Evolutionary conservation across 1,140 invertebrate genomes (phyloP), one percentile per base, ranked within the genome.

Genomic region (Pectinophora gossypiella): DNA sequence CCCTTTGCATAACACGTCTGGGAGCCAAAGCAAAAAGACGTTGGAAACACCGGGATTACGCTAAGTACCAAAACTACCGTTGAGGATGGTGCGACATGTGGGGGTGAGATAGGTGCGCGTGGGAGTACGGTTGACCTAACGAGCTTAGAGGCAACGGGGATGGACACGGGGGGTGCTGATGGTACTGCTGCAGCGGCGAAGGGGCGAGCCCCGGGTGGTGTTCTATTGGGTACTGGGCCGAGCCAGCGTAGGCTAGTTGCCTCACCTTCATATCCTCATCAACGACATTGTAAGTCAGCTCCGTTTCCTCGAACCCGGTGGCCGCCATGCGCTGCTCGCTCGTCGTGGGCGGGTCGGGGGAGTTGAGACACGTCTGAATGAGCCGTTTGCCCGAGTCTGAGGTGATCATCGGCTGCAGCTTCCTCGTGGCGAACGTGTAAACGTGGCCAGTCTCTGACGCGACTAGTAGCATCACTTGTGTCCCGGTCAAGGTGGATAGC

Each of bases 351-450:
- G 96, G 96, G 85, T 99, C 98, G 20, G 98, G 98, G 40, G 97
- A 98, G 88, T 99, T 99, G 19, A 99, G 91, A 88, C 99, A 99
- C 48, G 97, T 99, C 88, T 99, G 98, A 72, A 99, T 99, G 43
- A 99, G 90, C 42, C 97, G 95, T 88, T 99, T 99, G 43, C 98
- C 99, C 51, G 97, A 97, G 76, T 99, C 98, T 66, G 97, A 98
- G 12, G 97, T 99, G 79, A 99, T 99, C 98, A 99, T 99, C 45
- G 98, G 99, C 86, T 99, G 98, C 36, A 99, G 90, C 88, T 99
- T 99, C 50, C 97, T 91, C 43, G 99, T 99, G 22, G 99, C 98
- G 90, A 99, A 99, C 44, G 99, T 99, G 89, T 99, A 99, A 64
- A 99, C 98, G 89, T 99, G 99, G 3, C 98, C 97, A 10, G 97